A percentile compares a stretch with the other conserved stretches of the same genome.
These are phyloP conservation scores for Ditula angustiorana DNA, from an alignment of 2,888 invertebrate species.

Conservation along the genomic window DNA sequence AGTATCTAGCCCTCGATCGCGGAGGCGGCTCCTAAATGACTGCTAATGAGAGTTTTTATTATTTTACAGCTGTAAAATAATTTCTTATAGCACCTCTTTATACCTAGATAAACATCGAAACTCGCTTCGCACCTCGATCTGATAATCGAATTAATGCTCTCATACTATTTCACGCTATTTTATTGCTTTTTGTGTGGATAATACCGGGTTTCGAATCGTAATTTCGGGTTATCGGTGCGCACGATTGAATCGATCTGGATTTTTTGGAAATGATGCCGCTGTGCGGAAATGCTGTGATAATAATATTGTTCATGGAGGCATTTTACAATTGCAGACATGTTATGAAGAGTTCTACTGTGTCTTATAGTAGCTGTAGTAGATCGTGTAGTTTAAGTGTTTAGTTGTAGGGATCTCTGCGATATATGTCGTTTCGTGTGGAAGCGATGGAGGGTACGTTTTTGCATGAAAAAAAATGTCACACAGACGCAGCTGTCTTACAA, in stretches of 20 bases:
- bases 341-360: too few species aligned
- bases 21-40: conserved; percentile 81
- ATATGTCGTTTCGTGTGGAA: too few species aligned
- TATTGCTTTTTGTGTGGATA: conserved; percentile 81
- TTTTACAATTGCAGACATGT: too few species aligned
- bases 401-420: too few species aligned
- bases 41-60: conserved; percentile 84
- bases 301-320: conserved; percentile 41
- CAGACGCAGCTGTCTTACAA: too few species aligned
- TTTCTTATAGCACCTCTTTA: conserved; percentile 83
- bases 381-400: too few species aligned
- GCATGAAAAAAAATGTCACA: too few species aligned
- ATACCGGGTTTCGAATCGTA: conserved; percentile 76
- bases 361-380: too few species aligned
- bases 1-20: conserved; percentile 77
- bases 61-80: conserved; percentile 84
- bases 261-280: conserved; percentile 45
- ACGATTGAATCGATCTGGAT: conserved; percentile 78
- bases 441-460: too few species aligned
- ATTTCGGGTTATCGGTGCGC: conserved; percentile 79
- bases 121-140: conserved; percentile 85
- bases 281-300: conserved; percentile 53
- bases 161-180: conserved; percentile 82
- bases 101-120: conserved; percentile 85
- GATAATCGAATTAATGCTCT: conserved; percentile 85